A percentile compares a stretch with the other conserved stretches of the same genome.
Conservation (phyloP, 2,888 invertebrate species). For the Ennomos erosarius region DNA sequence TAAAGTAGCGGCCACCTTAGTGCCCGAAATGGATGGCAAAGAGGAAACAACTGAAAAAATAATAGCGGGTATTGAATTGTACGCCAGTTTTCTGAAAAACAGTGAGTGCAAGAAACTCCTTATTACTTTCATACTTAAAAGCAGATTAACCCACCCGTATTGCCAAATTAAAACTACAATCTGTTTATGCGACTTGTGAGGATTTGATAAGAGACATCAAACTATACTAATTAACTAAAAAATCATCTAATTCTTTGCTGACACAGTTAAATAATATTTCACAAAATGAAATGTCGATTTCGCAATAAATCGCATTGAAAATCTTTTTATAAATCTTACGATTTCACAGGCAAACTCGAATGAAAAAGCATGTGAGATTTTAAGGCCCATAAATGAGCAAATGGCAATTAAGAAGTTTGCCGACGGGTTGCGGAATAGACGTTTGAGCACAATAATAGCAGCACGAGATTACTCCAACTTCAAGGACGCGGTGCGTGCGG, state of each 20-base stretch:
- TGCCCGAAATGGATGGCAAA: neutral
- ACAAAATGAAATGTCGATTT: neutral
- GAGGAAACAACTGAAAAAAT: conserved; percentile 5
- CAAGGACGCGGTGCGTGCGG: conserved; percentile 16
- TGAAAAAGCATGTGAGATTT: conserved; percentile 18
- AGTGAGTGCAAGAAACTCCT: too few species aligned
- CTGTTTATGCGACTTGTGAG: neutral
- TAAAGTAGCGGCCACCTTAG: conserved; percentile 11
- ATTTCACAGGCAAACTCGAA: conserved; percentile 37
- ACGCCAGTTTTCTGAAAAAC: neutral
- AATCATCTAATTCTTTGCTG: neutral
- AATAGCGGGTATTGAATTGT: conserved; percentile 3
- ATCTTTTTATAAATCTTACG: conserved; percentile 37
- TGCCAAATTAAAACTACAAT: neutral
- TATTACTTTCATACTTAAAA: too few species aligned
- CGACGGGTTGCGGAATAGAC: conserved; percentile 32
- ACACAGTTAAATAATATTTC: neutral
- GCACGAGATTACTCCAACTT: conserved; percentile 10
- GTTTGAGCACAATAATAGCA: conserved; percentile 32
- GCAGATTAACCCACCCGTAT: too few species aligned
- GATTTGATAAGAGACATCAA: neutral
- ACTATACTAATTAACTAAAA: neutral
- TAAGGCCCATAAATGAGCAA: conserved; percentile 36
- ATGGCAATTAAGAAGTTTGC: conserved; percentile 35
- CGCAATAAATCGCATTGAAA: neutral